Evolutionary conservation across 2,113 vertebrate species (phyloP).

Genomic region (Rhegmatorhina hoffmannsi): DNA sequence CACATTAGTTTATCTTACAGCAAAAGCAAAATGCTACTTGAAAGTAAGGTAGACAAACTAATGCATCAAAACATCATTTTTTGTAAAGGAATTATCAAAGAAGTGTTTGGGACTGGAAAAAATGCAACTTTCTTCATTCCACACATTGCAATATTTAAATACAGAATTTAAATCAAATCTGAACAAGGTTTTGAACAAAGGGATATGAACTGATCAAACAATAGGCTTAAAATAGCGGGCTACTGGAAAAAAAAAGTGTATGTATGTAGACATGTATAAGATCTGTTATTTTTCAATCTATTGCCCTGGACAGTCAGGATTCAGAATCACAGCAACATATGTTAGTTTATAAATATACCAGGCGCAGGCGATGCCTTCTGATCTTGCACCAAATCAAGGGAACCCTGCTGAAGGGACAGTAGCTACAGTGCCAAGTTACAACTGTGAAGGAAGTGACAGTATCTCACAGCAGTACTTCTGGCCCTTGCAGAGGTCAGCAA

Average conservation of each 20-base stretch:
- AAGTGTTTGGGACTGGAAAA: neutral
- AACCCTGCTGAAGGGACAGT: conserved; percentile 7
- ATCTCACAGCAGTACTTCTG: neutral
- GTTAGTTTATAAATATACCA: conserved; percentile 27
- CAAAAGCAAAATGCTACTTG: neutral
- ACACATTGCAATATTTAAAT: neutral
- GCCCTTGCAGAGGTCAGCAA: conserved; percentile 10
- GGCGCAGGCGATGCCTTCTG: neutral
- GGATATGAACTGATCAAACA: neutral
- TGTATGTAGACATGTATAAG: neutral
- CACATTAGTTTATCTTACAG: neutral
- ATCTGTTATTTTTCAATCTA: neutral
- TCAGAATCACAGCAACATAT: neutral
- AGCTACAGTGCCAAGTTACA: neutral
- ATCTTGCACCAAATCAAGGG: neutral
- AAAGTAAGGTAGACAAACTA: neutral
- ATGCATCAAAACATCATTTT: neutral
- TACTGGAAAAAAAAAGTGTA: neutral
- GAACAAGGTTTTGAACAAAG: neutral
- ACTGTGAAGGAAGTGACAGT: conserved; percentile 39
- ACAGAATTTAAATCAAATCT: neutral
- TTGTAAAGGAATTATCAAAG: neutral
- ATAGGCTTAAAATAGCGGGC: neutral
- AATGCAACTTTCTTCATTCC: neutral
- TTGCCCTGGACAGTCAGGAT: neutral